These are phyloP conservation scores for Axea sp. DNA, from an alignment of 2,888 invertebrate genomes.

Conservation along the genomic window DNA sequence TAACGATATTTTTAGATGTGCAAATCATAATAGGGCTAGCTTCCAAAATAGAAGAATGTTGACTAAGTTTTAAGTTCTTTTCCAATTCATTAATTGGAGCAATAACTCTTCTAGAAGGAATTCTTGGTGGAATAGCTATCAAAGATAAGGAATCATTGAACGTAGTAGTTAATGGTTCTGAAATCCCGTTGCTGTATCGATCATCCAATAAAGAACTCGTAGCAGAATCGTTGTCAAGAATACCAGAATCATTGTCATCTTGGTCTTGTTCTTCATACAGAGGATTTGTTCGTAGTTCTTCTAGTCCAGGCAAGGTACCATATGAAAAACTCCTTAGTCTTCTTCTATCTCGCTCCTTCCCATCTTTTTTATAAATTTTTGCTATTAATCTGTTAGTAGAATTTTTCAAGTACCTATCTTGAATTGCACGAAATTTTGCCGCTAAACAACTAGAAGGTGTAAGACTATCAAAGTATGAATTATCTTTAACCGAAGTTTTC, in stretches of 20 bases:
- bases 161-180: slow-evolving; percentile 59
- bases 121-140: slow-evolving; percentile 68
- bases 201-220: slow-evolving; percentile 83
- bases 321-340: slow-evolving; percentile 86
- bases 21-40: slow-evolving; percentile 46
- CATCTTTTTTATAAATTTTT: slow-evolving; percentile 82
- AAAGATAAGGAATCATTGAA: slow-evolving; percentile 63
- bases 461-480: slow-evolving; percentile 71
- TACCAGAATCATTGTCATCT: slow-evolving; percentile 88
- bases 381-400: slow-evolving; percentile 86
- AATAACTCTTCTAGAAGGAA: slow-evolving; percentile 73
- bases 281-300: slow-evolving; percentile 85
- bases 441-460: slow-evolving; percentile 82
- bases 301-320: slow-evolving; percentile 86
- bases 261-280: slow-evolving; percentile 80
- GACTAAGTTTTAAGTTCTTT: slow-evolving; percentile 56
- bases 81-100: slow-evolving; percentile 67
- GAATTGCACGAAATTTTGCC: slow-evolving; percentile 86
- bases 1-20: slow-evolving; percentile 7
- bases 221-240: slow-evolving; percentile 86
- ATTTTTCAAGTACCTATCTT: slow-evolving; percentile 84
- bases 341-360: slow-evolving; percentile 69
- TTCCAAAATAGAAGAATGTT: slow-evolving; percentile 50
- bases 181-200: slow-evolving; percentile 72
- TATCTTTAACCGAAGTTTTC: slow-evolving; percentile 14